Percentiles rank a stretch among this genome's conserved stretches.
Conservation (phyloP, 2,888 invertebrate genomes). For the Hyalella azteca region DNA sequence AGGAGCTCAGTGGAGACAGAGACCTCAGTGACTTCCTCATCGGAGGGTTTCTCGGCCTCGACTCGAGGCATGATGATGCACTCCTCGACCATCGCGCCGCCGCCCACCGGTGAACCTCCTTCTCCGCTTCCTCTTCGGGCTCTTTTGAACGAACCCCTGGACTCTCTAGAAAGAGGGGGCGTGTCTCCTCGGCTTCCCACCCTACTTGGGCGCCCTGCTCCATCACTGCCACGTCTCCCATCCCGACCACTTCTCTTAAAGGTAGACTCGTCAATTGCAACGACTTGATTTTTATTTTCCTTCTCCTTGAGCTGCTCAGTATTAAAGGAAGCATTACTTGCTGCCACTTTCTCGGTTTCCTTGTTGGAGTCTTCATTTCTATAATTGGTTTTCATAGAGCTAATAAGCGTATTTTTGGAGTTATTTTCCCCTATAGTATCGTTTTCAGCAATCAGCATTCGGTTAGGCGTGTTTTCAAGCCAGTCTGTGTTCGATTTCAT, state of each 20-base stretch:
- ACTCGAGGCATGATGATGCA: constrained; percentile 37
- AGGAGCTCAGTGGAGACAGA: constrained; percentile 28
- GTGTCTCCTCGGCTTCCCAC: constrained; percentile 23
- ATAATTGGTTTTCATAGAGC: neutral
- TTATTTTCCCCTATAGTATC: constrained; percentile 12
- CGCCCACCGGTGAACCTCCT: constrained; percentile 35
- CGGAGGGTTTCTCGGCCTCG: constrained; percentile 22
- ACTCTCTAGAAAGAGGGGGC: constrained; percentile 41
- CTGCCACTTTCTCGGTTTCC: neutral
- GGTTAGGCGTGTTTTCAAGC: neutral
- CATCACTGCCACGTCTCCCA: neutral
- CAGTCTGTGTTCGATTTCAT: constrained; percentile 37
- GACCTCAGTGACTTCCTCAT: constrained; percentile 31
- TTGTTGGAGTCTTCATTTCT: constrained; percentile 9
- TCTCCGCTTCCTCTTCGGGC: constrained; percentile 30
- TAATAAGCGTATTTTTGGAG: constrained; percentile 33
- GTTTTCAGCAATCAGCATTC: constrained; percentile 15
- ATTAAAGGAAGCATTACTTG: neutral
- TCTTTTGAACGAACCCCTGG: constrained; percentile 30
- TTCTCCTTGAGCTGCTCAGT: neutral
- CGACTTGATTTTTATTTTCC: constrained; percentile 26
- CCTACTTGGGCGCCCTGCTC: constrained; percentile 41
- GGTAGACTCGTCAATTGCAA: constrained; percentile 33
- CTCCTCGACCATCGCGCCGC: constrained; percentile 33
- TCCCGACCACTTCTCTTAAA: constrained; percentile 23